Base-by-base conservation (phyloP, 2,888 invertebrate species). In the Pachycephus smyrnensis region DNA sequence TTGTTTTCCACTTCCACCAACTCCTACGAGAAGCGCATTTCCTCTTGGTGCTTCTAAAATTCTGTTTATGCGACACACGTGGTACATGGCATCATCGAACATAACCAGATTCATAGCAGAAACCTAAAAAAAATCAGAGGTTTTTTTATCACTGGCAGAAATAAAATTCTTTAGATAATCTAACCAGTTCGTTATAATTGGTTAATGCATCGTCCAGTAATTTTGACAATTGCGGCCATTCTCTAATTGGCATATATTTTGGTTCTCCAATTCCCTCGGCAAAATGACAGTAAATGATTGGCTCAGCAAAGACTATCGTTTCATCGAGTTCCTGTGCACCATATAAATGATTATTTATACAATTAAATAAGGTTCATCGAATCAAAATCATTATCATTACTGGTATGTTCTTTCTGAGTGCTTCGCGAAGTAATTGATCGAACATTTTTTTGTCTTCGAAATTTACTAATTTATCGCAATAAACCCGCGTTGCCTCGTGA, bases 1-100 rank as follows among this genome's bases (percentile, higher is more conserved):
- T 91, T 98, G 98, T 90, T 98, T 98, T 75, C 98, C 98, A 78
- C 97, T 97, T 55, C 98, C 98, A 69, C 98, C 98, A 0, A 98
- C 98, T 36, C 98, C 98, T 33, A 98, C 96, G 30, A 98, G 92
- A 36, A 98, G 92, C 0, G 98, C 98, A 90, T 98, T 98, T 23
- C 98, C 98, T 85, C 98, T 93, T 0, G 98, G 97, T 1, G 96
- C 95, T 92, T 98, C 98, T 87, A 98, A 92, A 84, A 98, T 98
- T 78, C 98, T 95, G 91, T 97, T 98, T 80, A 98, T 98, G 84
- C 96, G 94, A 92, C 97, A 97, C 76, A 98, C 95, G 90, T 98
- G 98, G 82, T 95, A 94, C 96, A 98, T 97, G 23, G 98, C 98
- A 90, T 98, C 98, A 89, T 98, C 98, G 88, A 98, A 98, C 12